Evolutionary conservation across 1,140 invertebrate species (phyloP).

Genomic region (Pentalonia nigronervosa): DNA sequence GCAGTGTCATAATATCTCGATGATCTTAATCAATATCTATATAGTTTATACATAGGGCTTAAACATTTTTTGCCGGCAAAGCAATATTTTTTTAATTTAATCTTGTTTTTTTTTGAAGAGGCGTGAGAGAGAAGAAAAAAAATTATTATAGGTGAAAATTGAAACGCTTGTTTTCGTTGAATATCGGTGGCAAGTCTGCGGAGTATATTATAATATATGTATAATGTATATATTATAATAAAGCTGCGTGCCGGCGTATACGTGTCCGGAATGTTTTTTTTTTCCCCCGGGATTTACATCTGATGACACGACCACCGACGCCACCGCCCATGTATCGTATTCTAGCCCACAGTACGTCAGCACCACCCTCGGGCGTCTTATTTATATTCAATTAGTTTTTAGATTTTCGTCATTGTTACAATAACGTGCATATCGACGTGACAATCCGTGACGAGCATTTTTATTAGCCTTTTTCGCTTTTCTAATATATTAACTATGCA

Average conservation of each 20-base stretch:
- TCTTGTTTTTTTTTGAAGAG: neutral
- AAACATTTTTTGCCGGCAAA: neutral
- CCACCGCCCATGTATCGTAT: neutral
- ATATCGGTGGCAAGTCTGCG: constrained; percentile 42
- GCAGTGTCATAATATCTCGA: neutral
- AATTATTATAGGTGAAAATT: constrained; percentile 48
- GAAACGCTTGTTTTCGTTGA: constrained; percentile 54
- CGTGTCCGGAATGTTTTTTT: constrained; percentile 48
- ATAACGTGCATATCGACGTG: constrained; percentile 42
- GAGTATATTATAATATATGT: neutral
- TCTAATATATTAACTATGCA: neutral
- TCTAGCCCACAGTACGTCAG: neutral
- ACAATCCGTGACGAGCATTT: constrained; percentile 32
- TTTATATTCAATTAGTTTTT: constrained; percentile 58
- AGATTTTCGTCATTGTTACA: constrained; percentile 56
- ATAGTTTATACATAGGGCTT: neutral
- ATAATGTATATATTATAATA: neutral
- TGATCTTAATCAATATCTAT: neutral
- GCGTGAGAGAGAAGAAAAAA: neutral
- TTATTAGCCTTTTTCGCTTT: constrained; percentile 8
- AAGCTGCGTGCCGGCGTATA: neutral
- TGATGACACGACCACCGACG: constrained; percentile 14
- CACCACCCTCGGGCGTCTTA: constrained; percentile 20
- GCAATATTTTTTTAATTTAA: constrained; percentile 33
- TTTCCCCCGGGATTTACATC: constrained; percentile 18